Evolutionary conservation across 2,797 vertebrate species (phyloP).

Genomic region (Emys orbicularis): DNA sequence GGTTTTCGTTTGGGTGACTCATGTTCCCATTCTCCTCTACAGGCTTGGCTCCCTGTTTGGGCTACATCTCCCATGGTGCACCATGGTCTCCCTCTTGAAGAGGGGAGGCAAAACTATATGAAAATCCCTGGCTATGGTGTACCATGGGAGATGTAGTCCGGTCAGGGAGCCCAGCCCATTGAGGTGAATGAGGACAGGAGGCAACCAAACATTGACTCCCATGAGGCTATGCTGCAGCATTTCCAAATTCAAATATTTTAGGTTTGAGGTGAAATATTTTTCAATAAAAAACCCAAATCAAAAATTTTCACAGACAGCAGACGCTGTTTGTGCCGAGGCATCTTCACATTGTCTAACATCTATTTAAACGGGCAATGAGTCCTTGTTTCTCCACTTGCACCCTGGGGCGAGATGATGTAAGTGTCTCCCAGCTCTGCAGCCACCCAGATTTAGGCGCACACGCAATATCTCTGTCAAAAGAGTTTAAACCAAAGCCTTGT

Average conservation of each 20-base stretch:
- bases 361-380: not conserved
- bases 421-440: rapidly evolving
- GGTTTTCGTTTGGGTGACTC: not conserved
- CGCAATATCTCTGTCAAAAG: rapidly evolving
- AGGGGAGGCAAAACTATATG: not conserved
- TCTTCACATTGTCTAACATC: not conserved
- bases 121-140: not conserved
- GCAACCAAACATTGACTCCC: rapidly evolving
- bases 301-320: rapidly evolving
- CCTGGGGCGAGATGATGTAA: not conserved
- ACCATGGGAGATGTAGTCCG: not conserved
- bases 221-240: not conserved
- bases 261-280: not conserved
- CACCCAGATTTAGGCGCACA: not conserved
- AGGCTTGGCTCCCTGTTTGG: rapidly evolving
- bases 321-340: rapidly evolving
- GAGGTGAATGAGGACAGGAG: not conserved
- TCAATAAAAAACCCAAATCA: not conserved
- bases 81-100: not conserved
- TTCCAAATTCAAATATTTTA: not conserved
- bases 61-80: not conserved
- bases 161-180: not conserved
- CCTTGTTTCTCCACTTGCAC: not conserved
- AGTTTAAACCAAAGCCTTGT: not conserved
- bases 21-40: not conserved